Base-by-base conservation (phyloP, 1,140 invertebrate species). In the Mactra quadrangularis region DNA sequence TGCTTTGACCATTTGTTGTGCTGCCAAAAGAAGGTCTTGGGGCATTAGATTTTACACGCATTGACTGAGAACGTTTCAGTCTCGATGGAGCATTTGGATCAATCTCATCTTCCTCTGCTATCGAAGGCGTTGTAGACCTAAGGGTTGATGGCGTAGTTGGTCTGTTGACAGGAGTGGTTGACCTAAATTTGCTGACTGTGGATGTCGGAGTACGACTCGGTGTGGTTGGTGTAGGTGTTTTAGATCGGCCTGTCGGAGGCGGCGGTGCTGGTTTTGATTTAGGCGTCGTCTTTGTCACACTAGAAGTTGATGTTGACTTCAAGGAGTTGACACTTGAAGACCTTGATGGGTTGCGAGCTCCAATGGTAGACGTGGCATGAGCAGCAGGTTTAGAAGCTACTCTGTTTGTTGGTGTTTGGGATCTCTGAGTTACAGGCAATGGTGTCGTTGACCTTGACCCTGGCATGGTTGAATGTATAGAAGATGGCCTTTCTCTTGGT, bases 11-110 rank as follows among this genome's bases (percentile, higher is more conserved):
- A 33, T 25, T 22, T 25, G 17, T 33, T 17, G 53, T 57, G 33
- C 17, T 19, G 55, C 76, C 85, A 53, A 86, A 17, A 45, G 71
- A 75, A 19, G 82, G 74, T 59, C 79, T 45, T 22, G 78, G 41
- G n/a, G 52, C 62, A 27, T 47, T 60, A 6, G 90, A 87, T 41
- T 85, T 86, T 0, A 90, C 77, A 11, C 90, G 81, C 84, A 91
- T 83, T 27, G 90, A 91, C 79, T 90, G 89, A 6, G 90, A 88
- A 22, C 90, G 70, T 41, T 75, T 84, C 22, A 91, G 86, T 33
- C 79, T 76, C 27, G 47, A 76, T n/a, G 75, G 64, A 31, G 75
- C 55, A 82, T 52, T 50, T 35, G 76, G 76, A 25, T 76, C 74
- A 22, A 62, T 62, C 47, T 62, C 59, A 3, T 35, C 55, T 64